A percentile compares a stretch with the other conserved stretches of the same genome.
These are phyloP conservation scores for Antheraea pernyi DNA, from an alignment of 1,140 invertebrate genomes.

Conservation along the genomic window DNA sequence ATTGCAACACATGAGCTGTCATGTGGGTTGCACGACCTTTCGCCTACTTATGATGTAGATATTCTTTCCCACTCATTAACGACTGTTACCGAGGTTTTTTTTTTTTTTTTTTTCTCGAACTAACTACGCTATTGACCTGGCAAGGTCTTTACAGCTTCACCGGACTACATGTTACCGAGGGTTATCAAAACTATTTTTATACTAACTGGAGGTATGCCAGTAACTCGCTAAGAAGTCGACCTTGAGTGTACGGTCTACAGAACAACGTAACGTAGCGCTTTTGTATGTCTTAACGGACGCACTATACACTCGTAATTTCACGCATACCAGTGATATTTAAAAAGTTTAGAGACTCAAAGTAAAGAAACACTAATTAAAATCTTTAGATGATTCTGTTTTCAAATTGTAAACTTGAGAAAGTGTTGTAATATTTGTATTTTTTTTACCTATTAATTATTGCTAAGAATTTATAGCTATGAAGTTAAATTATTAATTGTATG, in stretches of 20 bases:
- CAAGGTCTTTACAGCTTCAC: too few species aligned
- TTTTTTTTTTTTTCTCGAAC: too few species aligned
- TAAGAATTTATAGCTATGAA: too few species aligned
- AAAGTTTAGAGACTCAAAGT: not conserved
- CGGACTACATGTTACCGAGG: not conserved
- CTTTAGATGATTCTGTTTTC: too few species aligned
- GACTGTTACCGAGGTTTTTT: too few species aligned
- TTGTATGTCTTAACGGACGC: conserved; percentile 13
- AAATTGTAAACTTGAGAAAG: not conserved
- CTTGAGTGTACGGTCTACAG: conserved; percentile 23
- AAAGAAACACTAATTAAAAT: not conserved
- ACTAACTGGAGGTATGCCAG: conserved; percentile 20
- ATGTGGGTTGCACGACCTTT: not conserved
- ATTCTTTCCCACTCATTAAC: conserved; percentile 1
- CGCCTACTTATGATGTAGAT: not conserved
- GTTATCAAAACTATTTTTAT: conserved; percentile 4
- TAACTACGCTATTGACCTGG: too few species aligned
- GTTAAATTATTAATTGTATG: too few species aligned
- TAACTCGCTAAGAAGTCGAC: conserved; percentile 23
- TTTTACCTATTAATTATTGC: too few species aligned
- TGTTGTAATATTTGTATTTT: not conserved
- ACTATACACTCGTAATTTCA: not conserved
- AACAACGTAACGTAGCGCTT: conserved; percentile 19
- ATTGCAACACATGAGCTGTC: not conserved
- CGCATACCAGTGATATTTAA: not conserved